Base-by-base conservation (phyloP, 2,113 vertebrate genomes). In the Ailuropoda melanoleuca region DNA sequence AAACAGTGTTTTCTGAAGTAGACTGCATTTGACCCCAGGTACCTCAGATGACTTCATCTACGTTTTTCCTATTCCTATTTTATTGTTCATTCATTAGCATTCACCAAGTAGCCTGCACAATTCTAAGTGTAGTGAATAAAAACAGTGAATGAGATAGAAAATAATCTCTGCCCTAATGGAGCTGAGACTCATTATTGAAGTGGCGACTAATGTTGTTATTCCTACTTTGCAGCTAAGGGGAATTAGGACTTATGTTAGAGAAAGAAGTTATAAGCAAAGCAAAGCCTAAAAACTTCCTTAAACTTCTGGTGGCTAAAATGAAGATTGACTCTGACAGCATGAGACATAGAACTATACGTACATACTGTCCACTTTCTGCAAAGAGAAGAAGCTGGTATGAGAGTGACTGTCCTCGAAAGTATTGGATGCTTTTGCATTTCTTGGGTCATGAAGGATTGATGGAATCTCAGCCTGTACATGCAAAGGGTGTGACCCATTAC, bases 361-460 rank as follows among this genome's bases (percentile, higher is more conserved):
- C 39, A 4, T 19, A 34, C 2, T 9, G 6, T 13, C 7, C 8
- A 26, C 4, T 78, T 87, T 60, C 43, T 89, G 48, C 66, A 84
- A 34, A 89, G 26, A 81, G n/a, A 53, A 92, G 43, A 90, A 74
- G 46, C 82, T 88, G 39, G 2, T n/a, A 48, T 19, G 17, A 39
- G 68, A 58, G 26, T 14, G 43, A 72, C 12, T 29, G 14, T 68
- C 31, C 64, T 43, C 58, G 93, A 60, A 84, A 68, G 21, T 93
- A 56, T 21, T 39, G 46, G 34, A 39, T 94, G 43, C 64, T 60
- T 93, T 78, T 60, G n/a, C 13, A 18, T 91, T 96, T 88, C 93
- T 94, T 97, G 81, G 56, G 95, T 94, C 64, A 46, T 72, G 70
- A 97, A 66, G 75, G 94, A 75, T 17, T 93, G 95, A 88, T 91